Evolutionary conservation across 1,140 invertebrate genomes (phyloP).

Genomic region (Neodiprion lecontei): DNA sequence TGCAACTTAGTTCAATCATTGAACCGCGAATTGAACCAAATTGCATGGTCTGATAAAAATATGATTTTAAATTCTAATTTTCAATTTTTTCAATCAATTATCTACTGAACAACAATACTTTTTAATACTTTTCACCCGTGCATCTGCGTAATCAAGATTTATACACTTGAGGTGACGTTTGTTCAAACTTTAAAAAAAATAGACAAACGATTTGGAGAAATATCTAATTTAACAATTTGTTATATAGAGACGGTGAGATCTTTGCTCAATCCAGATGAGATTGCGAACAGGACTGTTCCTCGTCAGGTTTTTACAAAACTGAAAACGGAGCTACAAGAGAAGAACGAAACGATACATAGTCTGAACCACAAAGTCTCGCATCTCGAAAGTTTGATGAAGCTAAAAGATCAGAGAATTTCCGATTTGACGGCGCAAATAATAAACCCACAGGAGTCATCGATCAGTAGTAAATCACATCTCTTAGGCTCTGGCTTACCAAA

Average conservation of each 20-base stretch:
- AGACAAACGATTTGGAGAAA: too few relatives aligned
- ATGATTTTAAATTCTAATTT: slow-evolving; percentile 30
- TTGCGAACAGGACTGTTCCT: slow-evolving; percentile 64
- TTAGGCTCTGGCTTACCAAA: background rate
- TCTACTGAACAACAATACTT: too few relatives aligned
- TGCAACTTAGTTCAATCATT: background rate
- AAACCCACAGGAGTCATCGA: slow-evolving; percentile 10
- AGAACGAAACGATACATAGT: slow-evolving; percentile 54
- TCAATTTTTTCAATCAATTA: too few relatives aligned
- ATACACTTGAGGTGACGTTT: too few relatives aligned
- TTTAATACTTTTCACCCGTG: too few relatives aligned
- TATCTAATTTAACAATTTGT: slow-evolving; percentile 8
- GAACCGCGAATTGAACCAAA: background rate
- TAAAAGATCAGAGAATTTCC: slow-evolving; percentile 66
- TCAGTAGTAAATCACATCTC: slow-evolving; percentile 3
- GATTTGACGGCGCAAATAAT: slow-evolving; percentile 56
- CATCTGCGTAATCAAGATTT: too few relatives aligned
- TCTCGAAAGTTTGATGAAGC: slow-evolving; percentile 64
- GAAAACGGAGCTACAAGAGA: slow-evolving; percentile 59
- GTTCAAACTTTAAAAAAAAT: too few relatives aligned
- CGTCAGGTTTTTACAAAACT: slow-evolving; percentile 61
- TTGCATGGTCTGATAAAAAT: slow-evolving; percentile 43
- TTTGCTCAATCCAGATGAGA: slow-evolving; percentile 44
- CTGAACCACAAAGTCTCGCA: slow-evolving; percentile 60
- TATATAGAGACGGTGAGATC: slow-evolving; percentile 39